Base-by-base conservation (phyloP, 2,113 vertebrate genomes). In the Protobothrops mucrosquamatus region DNA sequence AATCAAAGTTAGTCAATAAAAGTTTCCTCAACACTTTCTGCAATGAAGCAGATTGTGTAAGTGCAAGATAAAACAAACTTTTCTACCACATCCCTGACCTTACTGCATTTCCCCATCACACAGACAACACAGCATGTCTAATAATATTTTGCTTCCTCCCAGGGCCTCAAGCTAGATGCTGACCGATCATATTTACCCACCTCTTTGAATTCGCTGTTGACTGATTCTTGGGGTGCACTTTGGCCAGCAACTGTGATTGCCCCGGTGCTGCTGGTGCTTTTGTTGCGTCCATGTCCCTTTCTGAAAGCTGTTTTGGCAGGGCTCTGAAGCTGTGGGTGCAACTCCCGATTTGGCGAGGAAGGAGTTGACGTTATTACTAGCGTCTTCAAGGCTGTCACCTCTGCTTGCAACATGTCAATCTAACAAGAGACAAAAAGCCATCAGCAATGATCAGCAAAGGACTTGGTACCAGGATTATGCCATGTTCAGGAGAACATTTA, bases 361-460 rank as follows among this genome's bases (percentile, higher is more conserved):
- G 99, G 99, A 0, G 99, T 99, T 11, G 99, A 99, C 0, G 99
- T 99, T 96, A 99, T 97, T 94, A 99, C 99, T 94, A 99, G 97
- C 0, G 99, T 99, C 97, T 99, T 99, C 95, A 99, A 96, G 24
- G 99, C 99, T 0, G 98, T 98, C 85, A 99, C 99, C 95, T 99
- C 99, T 0, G 99, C 99, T 95, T 99, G 99, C 52, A 99, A 97
- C 97, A 99, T 99, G 92, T 99, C 99, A 0, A 99, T 99, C 99
- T 99, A 97, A 56, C 46, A 4, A 23, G 91, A 95, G 5, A 88
- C n/a, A 26, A 54, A 0, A 69, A 52, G 51, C 59, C n/a, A 69
- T 89, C 55, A 3, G 85, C 48, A 6, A 29, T 14, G 88, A 26
- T 87, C 15, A 81, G 34, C 74, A 81, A 43, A 81, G 15, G 15